Evolutionary conservation across 2,113 vertebrate genomes (phyloP).

Genomic region (Tragelaphus imberbis): DNA sequence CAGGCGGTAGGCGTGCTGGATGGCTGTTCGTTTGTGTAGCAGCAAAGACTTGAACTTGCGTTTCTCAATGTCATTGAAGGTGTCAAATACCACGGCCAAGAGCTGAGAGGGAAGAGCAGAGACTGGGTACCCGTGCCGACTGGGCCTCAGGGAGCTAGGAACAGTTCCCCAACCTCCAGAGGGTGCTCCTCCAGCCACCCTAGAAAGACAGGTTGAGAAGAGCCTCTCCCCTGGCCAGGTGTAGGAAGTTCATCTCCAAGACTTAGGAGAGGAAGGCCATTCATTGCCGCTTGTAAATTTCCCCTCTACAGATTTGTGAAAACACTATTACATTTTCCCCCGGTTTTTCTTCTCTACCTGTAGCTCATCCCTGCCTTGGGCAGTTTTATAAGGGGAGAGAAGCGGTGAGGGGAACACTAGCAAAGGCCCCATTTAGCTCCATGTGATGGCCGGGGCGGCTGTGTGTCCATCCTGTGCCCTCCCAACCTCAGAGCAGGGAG

Average conservation of each 20-base stretch:
- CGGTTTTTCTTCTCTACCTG: not conserved
- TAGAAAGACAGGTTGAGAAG: not conserved
- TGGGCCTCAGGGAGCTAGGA: not conserved
- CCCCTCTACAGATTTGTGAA: not conserved
- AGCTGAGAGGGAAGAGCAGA: conserved; percentile 80
- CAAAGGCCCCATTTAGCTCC: not conserved
- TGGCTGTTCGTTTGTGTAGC: conserved; percentile 93
- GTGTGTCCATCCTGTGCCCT: not conserved
- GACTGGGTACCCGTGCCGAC: not conserved
- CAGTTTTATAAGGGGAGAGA: not conserved
- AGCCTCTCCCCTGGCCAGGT: rapidly evolving
- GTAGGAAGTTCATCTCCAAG: too few relatives aligned
- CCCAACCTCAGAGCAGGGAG: not conserved
- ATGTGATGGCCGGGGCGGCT: rapidly evolving
- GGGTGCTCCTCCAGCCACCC: not conserved
- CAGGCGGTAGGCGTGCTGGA: conserved; percentile 91
- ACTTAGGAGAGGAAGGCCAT: not conserved
- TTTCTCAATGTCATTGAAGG: conserved; percentile 97
- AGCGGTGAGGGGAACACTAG: not conserved
- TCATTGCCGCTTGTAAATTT: not conserved
- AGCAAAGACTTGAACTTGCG: conserved; percentile 97
- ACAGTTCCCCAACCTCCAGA: not conserved
- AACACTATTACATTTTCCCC: too few relatives aligned
- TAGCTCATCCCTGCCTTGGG: not conserved
- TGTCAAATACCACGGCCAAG: conserved; percentile 97